A percentile compares a stretch with the other conserved stretches of the same genome.
These are phyloP conservation scores for Mobula birostris DNA, from an alignment of 2,113 vertebrate genomes.

Conservation along the genomic window DNA sequence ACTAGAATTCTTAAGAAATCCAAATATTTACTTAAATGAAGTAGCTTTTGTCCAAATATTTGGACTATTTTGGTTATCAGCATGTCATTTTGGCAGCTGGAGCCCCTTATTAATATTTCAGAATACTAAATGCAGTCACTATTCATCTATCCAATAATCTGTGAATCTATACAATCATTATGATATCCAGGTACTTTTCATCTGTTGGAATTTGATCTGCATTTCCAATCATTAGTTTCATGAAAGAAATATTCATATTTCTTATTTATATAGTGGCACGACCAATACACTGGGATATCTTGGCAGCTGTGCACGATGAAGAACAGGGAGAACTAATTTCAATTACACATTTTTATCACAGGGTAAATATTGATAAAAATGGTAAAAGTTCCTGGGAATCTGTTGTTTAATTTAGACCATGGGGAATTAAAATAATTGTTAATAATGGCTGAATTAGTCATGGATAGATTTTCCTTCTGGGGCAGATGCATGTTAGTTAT, in stretches of 20 bases:
- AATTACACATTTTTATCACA: not conserved
- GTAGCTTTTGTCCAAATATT: not conserved
- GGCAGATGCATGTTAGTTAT: not conserved
- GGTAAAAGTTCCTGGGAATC: not conserved
- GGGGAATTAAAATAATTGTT: not conserved
- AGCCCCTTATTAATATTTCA: not conserved
- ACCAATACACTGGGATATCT: not conserved
- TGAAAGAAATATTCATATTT: not conserved
- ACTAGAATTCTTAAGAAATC: not conserved
- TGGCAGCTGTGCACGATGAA: not conserved
- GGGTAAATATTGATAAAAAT: not conserved
- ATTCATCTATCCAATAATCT: not conserved
- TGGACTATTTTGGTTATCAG: not conserved
- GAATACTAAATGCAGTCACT: not conserved
- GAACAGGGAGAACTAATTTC: not conserved
- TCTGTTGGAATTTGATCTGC: not conserved
- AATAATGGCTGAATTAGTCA: not conserved
- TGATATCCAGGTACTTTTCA: not conserved
- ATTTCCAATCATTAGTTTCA: not conserved
- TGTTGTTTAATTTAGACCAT: not conserved
- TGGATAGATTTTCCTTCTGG: not conserved
- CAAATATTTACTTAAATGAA: constrained; percentile 7
- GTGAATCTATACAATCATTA: not conserved
- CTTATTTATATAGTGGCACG: not conserved
- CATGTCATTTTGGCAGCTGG: not conserved